Conservation (phyloP, 2,113 vertebrate genomes). For the Rhinolophus sinicus region DNA sequence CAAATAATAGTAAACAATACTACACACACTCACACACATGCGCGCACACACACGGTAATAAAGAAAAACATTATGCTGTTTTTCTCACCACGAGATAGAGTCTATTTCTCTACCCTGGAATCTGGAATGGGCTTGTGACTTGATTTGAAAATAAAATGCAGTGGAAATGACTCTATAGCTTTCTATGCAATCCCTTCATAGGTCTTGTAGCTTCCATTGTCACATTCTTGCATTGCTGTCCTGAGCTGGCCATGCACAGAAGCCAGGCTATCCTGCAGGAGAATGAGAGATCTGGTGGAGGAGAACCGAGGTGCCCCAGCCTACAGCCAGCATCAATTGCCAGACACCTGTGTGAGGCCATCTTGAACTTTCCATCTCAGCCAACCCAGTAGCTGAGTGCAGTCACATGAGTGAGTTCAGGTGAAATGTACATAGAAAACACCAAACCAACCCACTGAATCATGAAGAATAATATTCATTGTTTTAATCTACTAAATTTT, state of each 20-base stretch:
- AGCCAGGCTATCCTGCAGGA: background rate
- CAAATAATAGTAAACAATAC: background rate
- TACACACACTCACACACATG: background rate
- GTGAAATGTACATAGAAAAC: background rate
- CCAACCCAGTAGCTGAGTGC: background rate
- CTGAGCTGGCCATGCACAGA: background rate
- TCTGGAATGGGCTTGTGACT: background rate
- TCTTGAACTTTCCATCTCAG: background rate
- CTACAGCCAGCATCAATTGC: background rate
- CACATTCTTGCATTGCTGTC: background rate
- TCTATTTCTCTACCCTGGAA: background rate
- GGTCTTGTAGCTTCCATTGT: background rate
- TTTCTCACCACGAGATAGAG: background rate
- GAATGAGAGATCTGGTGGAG: background rate
- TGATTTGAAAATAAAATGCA: slow-evolving; percentile 5
- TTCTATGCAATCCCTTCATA: background rate
- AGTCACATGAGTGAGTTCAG: background rate
- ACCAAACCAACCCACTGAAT: background rate
- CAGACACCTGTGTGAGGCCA: background rate
- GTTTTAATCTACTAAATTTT: background rate
- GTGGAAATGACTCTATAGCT: background rate
- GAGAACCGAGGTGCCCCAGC: background rate
- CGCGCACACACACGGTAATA: background rate
- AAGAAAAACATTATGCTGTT: background rate
- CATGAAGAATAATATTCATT: background rate